Evolutionary conservation across 2,888 invertebrate genomes (phyloP), one percentile per base, ranked within the genome.

Genomic region (Agrochola lychnidis): DNA sequence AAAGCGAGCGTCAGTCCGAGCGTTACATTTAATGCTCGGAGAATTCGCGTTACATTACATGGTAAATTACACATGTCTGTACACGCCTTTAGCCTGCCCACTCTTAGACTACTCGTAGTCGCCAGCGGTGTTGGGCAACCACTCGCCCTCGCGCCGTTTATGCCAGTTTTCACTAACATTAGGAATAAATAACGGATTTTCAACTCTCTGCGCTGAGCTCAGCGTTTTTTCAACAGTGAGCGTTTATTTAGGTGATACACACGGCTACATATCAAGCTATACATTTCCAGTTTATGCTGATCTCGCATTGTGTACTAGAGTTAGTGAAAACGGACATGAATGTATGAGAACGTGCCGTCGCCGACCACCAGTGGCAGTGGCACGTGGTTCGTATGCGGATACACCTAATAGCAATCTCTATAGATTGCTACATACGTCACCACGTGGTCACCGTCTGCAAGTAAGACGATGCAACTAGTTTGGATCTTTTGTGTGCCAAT

Each of bases 401-500:
- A 19, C n/a, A 64, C 25, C 1, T 62, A 36, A 22, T 36, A 36
- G 36, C 42, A 19, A 66, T 45, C 10, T 25, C 19, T 19, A 16
- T 1, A 64, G 42, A 42, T 42, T 64, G 40, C n/a, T n/a, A 25
- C 16, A 42, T 25, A 42, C n/a, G 10, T 63, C n/a, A 40, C 63
- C 9, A 42, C n/a, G 16, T 40, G 63, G 16, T 25, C 42, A 25
- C 25, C 42, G 25, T 6, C 64, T 66, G 42, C n/a, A 63, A 71
- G 30, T 62, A 12, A 25, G 72, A 9, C 42, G 51, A 53, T 45
- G 72, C 48, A 75, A 63, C 53, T 71, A 45, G 62, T 56, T 69
- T 16, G 14, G 4, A 42, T 45, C 53, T 36, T 53, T 73, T 76
- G 64, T 76, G 12, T 51, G 51, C 19, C 40, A 53, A 66, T 64